Base-by-base conservation (phyloP, 2,888 invertebrate genomes). In the Epicampocera succincta region DNA sequence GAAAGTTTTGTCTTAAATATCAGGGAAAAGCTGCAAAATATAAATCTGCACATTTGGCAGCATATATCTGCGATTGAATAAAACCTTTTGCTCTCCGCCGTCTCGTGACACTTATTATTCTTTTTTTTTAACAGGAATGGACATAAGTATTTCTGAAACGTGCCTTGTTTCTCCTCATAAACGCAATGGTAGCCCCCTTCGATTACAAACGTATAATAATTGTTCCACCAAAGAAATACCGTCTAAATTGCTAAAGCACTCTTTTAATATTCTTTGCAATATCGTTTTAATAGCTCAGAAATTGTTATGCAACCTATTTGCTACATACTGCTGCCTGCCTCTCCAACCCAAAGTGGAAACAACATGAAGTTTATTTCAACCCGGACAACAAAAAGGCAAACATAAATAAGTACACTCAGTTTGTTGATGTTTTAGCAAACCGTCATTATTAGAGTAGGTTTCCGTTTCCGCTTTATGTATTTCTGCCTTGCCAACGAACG, bases 401-500 rank as follows among this genome's bases (percentile, higher is more conserved):
- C 68, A 44, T 15, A 13, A 21, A 46, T 13, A 17, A n/a, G 38
- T 13, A 13, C 61, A 21, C 42, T 50, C 3, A 15, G 40, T 54
- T 54, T 75, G 75, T 73, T 71, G 71, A 73, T 76, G 83, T 69
- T 81, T 69, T 58, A 74, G 61, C 80, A 72, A 84, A 78, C 77
- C 79, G 81, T 54, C 69, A 52, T 69, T 61, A 69, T 69, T 76
- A 69, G 61, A 80, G 83, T 80, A 81, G 81, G 84, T 84, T 85
- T 85, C 85, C 85, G 85, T 80, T 85, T 85, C 84, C 85, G 83
- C 60, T 85, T 76, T 50, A 50, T 69, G 44, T 77, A 65, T 65
- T 63, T 33, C 25, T 40, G 48, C 21, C 58, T 48, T 58, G 25
- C 65, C 3, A 48, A 44, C 33, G 19, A 54, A 48, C 1, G 15